Evolutionary conservation across 2,797 vertebrate species (phyloP).

Genomic region (Pteropus rufus): DNA sequence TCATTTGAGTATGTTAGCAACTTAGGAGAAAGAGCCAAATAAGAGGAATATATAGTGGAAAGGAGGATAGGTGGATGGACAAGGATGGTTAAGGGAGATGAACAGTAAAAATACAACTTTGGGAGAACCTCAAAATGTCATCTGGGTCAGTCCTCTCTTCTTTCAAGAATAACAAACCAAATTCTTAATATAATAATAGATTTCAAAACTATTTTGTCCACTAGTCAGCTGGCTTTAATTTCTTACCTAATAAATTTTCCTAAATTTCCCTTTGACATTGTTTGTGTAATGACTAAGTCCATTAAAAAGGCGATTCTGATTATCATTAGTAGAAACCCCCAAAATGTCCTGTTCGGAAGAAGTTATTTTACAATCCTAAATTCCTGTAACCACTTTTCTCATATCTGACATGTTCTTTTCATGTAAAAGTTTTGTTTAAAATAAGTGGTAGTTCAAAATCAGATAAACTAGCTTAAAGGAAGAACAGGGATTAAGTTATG

Average conservation of each 20-base stretch:
- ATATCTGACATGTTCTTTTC: neutral
- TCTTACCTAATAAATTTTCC: neutral
- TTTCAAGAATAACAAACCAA: neutral
- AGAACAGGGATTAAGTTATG: neutral
- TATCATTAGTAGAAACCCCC: neutral
- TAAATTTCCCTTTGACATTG: neutral
- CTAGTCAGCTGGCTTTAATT: neutral
- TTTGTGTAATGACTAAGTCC: neutral
- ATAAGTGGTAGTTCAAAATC: slow-evolving; percentile 21
- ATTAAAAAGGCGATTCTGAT: neutral
- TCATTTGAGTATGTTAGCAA: neutral
- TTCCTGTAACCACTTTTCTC: slow-evolving; percentile 9
- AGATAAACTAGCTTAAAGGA: slow-evolving; percentile 14
- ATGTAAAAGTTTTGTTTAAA: slow-evolving; percentile 16
- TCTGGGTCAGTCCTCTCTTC: neutral
- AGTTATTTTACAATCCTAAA: neutral
- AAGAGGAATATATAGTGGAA: neutral
- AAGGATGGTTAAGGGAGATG: neutral
- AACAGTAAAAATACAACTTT: neutral
- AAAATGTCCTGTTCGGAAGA: slow-evolving; percentile 39
- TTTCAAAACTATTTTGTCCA: neutral
- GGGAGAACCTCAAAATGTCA: neutral
- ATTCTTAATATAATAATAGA: neutral
- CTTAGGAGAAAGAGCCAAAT: neutral
- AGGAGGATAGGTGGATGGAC: neutral